A percentile compares a stretch with the other conserved stretches of the same genome.
Evolutionary conservation across 2,113 vertebrate species (phyloP).

Genomic region (Cairina moschata): DNA sequence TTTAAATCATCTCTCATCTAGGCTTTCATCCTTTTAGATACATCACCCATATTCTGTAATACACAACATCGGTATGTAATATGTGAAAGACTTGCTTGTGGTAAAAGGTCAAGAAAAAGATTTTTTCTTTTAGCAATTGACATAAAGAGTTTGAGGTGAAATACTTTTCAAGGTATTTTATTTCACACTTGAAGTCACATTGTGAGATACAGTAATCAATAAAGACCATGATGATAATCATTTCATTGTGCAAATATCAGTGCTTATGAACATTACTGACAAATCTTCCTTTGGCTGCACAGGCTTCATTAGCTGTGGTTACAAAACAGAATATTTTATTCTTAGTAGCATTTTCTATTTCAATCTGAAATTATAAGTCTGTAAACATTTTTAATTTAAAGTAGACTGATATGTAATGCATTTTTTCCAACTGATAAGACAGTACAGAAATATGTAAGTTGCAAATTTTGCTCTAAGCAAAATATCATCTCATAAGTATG

Average conservation of each 20-base stretch:
- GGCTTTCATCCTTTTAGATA: slow-evolving; percentile 17
- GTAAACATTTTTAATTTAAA: slow-evolving; percentile 29
- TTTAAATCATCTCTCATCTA: slow-evolving; percentile 6
- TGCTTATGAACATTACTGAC: background rate
- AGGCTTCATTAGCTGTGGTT: background rate
- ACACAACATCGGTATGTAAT: slow-evolving; percentile 52
- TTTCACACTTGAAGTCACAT: slow-evolving; percentile 21
- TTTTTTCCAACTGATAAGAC: slow-evolving; percentile 21
- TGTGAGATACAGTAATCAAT: slow-evolving; percentile 40
- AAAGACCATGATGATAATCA: background rate
- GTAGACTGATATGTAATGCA: background rate
- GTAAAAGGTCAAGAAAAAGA: slow-evolving; percentile 40
- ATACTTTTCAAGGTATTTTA: slow-evolving; percentile 19
- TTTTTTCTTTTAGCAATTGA: slow-evolving; percentile 34
- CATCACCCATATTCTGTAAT: slow-evolving; percentile 5
- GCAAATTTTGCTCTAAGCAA: background rate
- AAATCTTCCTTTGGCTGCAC: background rate
- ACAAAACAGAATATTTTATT: background rate
- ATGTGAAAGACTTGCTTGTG: slow-evolving; percentile 27
- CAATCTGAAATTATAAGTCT: background rate
- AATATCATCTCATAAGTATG: background rate
- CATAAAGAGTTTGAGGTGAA: slow-evolving; percentile 27
- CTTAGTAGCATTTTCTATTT: background rate
- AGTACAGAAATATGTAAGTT: background rate
- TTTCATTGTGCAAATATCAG: slow-evolving; percentile 13